Evolutionary conservation across 2,797 vertebrate species (phyloP).

Genomic region (Setipinna tenuifilis): DNA sequence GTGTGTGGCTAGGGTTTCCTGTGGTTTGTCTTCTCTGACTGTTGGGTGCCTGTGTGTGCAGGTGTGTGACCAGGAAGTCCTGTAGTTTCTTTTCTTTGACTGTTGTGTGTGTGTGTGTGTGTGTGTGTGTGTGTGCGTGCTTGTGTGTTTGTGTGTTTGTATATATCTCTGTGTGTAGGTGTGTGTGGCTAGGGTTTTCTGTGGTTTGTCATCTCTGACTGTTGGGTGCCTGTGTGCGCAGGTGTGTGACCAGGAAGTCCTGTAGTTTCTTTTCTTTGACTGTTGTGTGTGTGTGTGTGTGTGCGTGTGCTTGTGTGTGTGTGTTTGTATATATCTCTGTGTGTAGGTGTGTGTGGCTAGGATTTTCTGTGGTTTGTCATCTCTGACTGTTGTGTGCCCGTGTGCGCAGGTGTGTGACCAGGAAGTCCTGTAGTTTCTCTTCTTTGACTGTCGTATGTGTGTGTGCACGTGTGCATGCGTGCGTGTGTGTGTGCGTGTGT

Average conservation of each 20-base stretch:
- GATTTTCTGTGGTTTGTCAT: too few species aligned
- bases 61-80: too few species aligned
- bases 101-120: conserved; percentile 19
- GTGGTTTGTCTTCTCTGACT: too few species aligned
- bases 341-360: background rate
- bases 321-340: background rate
- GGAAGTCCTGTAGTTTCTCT: too few species aligned
- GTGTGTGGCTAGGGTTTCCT: too few species aligned
- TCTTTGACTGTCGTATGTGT: background rate
- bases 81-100: too few species aligned
- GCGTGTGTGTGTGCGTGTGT: background rate
- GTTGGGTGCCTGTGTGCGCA: too few species aligned
- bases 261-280: too few species aligned
- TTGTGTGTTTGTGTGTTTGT: conserved; percentile 51
- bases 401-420: background rate
- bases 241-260: too few species aligned
- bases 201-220: too few species aligned
- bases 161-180: conserved; percentile 42
- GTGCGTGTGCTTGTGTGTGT: background rate
- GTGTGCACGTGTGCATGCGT: background rate
- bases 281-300: conserved; percentile 19
- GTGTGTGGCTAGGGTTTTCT: too few species aligned
- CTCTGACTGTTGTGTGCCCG: background rate
- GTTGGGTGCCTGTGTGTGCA: background rate
- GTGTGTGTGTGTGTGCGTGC: conserved; percentile 39